A percentile compares a stretch with the other conserved stretches of the same genome.
Conservation (phyloP, 2,797 vertebrate species). For the Propithecus deckenii region DNA sequence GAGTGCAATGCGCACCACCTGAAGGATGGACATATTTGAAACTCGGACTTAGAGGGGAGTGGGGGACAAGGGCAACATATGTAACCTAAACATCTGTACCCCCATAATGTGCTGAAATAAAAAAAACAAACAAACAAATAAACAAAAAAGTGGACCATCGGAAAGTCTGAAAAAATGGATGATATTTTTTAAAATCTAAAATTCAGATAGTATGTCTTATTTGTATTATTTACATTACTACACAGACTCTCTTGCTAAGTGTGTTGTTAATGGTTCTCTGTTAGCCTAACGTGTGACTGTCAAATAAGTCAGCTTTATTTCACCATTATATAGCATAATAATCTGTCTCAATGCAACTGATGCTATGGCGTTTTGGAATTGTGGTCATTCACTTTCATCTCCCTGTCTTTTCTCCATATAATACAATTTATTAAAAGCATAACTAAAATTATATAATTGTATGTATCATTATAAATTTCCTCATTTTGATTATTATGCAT, state of each 20-base stretch:
- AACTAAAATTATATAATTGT: neutral
- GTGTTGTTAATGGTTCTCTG: neutral
- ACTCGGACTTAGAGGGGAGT: too few relatives aligned
- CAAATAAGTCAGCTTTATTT: conserved; percentile 10
- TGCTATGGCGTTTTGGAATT: neutral
- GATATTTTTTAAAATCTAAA: neutral
- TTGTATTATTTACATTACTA: neutral
- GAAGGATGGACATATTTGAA: too few relatives aligned
- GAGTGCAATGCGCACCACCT: too few relatives aligned
- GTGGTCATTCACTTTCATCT: neutral
- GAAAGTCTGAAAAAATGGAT: neutral
- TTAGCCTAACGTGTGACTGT: neutral
- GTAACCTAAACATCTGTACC: too few relatives aligned
- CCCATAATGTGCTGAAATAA: too few relatives aligned
- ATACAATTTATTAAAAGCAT: neutral
- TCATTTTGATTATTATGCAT: neutral
- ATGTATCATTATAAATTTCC: neutral
- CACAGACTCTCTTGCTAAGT: neutral
- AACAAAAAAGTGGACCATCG: neutral
- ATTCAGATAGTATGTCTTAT: neutral
- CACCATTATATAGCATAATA: neutral
- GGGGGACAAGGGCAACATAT: too few relatives aligned
- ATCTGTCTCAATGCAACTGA: neutral
- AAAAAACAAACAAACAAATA: too few relatives aligned
- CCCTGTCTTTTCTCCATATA: neutral